These are phyloP conservation scores for Bagarius yarrelli DNA, from an alignment of 2,113 vertebrate species.

Conservation along the genomic window DNA sequence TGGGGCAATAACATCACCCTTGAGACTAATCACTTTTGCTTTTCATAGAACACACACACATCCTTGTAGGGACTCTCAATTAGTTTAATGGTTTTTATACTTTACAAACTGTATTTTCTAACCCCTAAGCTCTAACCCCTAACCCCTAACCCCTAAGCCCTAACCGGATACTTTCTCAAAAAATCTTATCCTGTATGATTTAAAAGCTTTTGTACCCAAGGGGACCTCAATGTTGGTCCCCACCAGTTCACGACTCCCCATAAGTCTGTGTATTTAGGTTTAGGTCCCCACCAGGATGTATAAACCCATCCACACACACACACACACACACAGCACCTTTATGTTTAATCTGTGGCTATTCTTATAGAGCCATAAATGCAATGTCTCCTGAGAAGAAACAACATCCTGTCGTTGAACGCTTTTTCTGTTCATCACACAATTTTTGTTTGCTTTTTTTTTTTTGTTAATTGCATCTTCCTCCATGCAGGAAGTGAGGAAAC, in stretches of 20 bases:
- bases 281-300: too few species aligned
- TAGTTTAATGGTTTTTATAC: too few species aligned
- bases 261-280: too few species aligned
- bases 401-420: background rate
- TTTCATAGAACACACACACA: background rate
- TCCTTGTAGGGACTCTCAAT: too few species aligned
- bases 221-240: too few species aligned
- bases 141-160: too few species aligned
- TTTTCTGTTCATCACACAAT: background rate
- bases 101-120: too few species aligned
- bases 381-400: background rate
- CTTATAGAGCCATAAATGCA: background rate
- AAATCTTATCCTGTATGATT: too few species aligned
- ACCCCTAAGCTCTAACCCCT: too few species aligned
- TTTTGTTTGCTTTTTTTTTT: background rate
- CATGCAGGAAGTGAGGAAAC: background rate
- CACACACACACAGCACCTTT: background rate
- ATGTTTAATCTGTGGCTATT: background rate
- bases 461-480: background rate
- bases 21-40: background rate
- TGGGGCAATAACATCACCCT: constrained; percentile 19
- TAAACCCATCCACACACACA: background rate
- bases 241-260: too few species aligned
- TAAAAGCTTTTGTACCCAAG: too few species aligned
- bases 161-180: too few species aligned